Evolutionary conservation across 2,797 vertebrate species (phyloP), one percentile per base, ranked within the genome.

Genomic region (Strix occidentalis): DNA sequence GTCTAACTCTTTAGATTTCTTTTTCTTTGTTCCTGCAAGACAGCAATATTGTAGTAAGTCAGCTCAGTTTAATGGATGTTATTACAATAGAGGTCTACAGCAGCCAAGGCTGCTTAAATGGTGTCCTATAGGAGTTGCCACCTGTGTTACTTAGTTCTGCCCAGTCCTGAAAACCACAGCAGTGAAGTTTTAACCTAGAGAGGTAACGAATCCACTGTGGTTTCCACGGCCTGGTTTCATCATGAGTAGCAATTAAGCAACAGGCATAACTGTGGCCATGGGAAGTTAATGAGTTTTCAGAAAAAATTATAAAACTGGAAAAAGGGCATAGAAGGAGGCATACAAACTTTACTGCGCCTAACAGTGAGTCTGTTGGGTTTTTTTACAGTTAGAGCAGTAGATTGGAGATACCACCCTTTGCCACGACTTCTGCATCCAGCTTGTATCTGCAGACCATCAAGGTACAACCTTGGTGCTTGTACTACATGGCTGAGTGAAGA

Each of bases 281-380:
- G 35, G 50, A 92, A 76, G 77, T 72, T 93, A 93, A 88, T 86
- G 77, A 90, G 86, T 90, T 84, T 64, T 86, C 41, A 82, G 80
- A 74, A 84, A 86, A 78, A 61, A 45, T 54, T 82, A 75, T 81
- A 96, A 91, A 89, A 95, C 43, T 37, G 70, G 21, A 78, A 78
- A 48, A 92, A 48, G 16, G 18, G 13, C 53, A 6, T 10, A 68
- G 72, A 33, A 82, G 29, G 54, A 80, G 58, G 41, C 14, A 29
- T 69, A 21, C 12, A n/a, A 26, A 84, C 86, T 58, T 74, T 21
- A 25, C 57, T 1, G 0, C 16, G 12, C 41, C 45, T 5, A 25
- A 4, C 33, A 28, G 43, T 0, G 6, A 41, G n/a, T 69, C 53
- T 16, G 3, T 23, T 63, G 64, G 20, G 25, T 3, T 54, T 61